Evolutionary conservation across 2,797 vertebrate species (phyloP), one percentile per base, ranked within the genome.

Genomic region (Takifugu rubripes): DNA sequence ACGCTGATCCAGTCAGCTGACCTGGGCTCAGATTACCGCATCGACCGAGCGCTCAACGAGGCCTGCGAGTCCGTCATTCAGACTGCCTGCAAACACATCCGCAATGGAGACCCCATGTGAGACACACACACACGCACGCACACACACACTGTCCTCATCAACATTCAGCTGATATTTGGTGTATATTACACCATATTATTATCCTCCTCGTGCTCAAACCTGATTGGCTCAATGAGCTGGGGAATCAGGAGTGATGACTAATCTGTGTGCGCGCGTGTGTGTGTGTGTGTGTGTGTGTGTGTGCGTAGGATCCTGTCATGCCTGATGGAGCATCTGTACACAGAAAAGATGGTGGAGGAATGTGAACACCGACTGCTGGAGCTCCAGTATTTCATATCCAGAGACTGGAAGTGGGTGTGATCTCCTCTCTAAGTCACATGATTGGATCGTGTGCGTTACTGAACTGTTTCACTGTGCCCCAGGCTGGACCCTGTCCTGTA

Each of bases 341-440:
- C 97, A 0, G 97, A 99, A 75, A 98, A 99, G 89, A 99, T 99
- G 97, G 96, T 99, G 21, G 95, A 97, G 75, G 95, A 95, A 33
- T 99, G 97, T 89, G 96, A 99, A 40, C 95, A 94, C 25, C 64
- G 95, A 6, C 92, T 99, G 26, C 77, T 99, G 77, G 97, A 99
- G 84, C 92, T 98, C 54, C 97, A 99, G 56, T 99, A 99, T 84
- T 99, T 99, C 54, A 99, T 99, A 43, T 96, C 97, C 49, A 92
- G 97, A 65, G 97, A 99, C 73, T 99, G 97, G 97, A 99, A 97
- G 97, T 99, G 70, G 93, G 96, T 75, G 40, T 44, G n/a, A 44
- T 9, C 43, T 17, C 12, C 14, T 10, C 36, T 40, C 36, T 12
- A 10, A 14, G 36, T 40, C 36, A 40, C 36, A 14, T 40, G 36